Conservation (phyloP, 2,113 vertebrate genomes). For the Symphodus melops region DNA sequence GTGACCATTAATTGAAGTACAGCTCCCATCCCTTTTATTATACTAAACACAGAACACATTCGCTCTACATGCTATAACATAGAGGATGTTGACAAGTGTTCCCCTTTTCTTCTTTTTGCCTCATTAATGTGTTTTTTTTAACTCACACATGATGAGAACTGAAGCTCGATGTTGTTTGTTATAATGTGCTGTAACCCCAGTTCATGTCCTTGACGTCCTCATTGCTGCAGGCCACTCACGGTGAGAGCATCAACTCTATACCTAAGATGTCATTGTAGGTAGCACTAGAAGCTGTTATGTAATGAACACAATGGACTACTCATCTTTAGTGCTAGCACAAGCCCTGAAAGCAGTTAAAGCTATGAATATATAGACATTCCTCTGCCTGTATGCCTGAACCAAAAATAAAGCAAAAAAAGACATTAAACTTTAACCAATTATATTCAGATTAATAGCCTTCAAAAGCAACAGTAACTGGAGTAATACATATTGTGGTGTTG, state of each 20-base stretch:
- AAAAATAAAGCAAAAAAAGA: background rate
- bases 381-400: too few species aligned
- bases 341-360: background rate
- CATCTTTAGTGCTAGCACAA: background rate
- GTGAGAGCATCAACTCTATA: conserved; percentile 23
- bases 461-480: too few species aligned
- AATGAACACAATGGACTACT: conserved; percentile 22
- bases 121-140: background rate
- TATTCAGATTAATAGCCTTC: too few species aligned
- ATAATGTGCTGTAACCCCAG: conserved; percentile 6
- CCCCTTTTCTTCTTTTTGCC: too few species aligned
- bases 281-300: conserved; percentile 45
- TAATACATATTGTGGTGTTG: too few species aligned
- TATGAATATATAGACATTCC: background rate
- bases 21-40: too few species aligned
- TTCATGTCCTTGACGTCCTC: conserved; percentile 4
- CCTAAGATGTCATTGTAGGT: conserved; percentile 45
- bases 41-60: too few species aligned
- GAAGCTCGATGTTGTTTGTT: background rate
- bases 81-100: too few species aligned
- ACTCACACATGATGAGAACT: conserved; percentile 3
- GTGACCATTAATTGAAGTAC: too few species aligned
- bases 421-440: too few species aligned
- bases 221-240: conserved; percentile 14
- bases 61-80: too few species aligned